These are phyloP conservation scores for Platycercus adscitus DNA, from an alignment of 2,113 vertebrate genomes.

Conservation along the genomic window DNA sequence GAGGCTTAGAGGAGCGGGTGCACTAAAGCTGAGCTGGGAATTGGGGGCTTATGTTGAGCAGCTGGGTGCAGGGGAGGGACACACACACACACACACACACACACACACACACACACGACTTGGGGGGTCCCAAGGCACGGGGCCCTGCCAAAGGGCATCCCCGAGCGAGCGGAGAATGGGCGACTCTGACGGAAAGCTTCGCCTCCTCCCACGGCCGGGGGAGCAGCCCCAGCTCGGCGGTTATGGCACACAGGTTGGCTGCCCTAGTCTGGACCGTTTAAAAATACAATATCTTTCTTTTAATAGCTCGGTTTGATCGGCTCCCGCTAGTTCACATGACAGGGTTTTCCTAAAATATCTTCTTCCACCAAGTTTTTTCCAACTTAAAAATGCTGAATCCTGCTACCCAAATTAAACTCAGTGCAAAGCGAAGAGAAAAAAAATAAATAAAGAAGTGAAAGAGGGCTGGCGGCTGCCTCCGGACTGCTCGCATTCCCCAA, in stretches of 20 bases:
- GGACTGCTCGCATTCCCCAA: slow-evolving; percentile 74
- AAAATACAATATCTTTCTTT: slow-evolving; percentile 78
- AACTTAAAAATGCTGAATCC: slow-evolving; percentile 77
- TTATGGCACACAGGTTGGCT: slow-evolving; percentile 66
- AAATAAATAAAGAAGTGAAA: slow-evolving; percentile 39
- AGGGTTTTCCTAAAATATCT: slow-evolving; percentile 78
- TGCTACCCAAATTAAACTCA: slow-evolving; percentile 72
- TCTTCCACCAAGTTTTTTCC: slow-evolving; percentile 74
- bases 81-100: background rate
- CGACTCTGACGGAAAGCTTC: slow-evolving; percentile 62
- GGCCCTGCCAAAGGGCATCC: slow-evolving; percentile 59
- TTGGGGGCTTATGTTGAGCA: background rate
- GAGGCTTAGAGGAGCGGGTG: fast-evolving
- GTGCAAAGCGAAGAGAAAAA: background rate
- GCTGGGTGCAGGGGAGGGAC: background rate
- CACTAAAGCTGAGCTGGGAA: background rate
- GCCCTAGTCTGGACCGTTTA: slow-evolving; percentile 64
- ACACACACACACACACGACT: background rate
- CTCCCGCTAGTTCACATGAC: slow-evolving; percentile 72
- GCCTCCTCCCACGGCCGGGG: slow-evolving; percentile 67
- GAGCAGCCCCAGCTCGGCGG: slow-evolving; percentile 61
- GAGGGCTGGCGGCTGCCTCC: slow-evolving; percentile 56
- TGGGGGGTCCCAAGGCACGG: background rate
- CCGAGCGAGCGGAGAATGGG: slow-evolving; percentile 39
- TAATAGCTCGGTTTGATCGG: slow-evolving; percentile 71